A percentile compares a stretch with the other conserved stretches of the same genome.
Conservation (phyloP, 2,797 vertebrate species). For the Typhlichthys eigenmanni region DNA sequence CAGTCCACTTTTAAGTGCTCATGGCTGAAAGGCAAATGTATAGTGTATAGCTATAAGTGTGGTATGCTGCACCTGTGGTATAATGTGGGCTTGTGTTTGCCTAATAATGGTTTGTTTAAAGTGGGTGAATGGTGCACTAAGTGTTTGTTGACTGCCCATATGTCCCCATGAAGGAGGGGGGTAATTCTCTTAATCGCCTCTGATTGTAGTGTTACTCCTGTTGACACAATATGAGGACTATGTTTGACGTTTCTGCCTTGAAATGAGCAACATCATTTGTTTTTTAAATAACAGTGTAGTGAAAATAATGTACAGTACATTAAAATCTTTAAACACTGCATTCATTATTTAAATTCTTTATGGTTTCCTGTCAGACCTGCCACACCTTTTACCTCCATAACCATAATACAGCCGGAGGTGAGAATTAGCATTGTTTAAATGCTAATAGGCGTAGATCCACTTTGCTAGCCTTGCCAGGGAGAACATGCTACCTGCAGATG, state of each 20-base stretch:
- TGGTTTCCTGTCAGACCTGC: too few relatives aligned
- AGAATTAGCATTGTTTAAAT: neutral
- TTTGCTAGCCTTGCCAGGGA: neutral
- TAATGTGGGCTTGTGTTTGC: slow-evolving; percentile 30
- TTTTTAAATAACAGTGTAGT: too few relatives aligned
- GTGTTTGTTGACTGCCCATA: slow-evolving; percentile 27
- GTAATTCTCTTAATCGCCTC: neutral
- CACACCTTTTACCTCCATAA: neutral
- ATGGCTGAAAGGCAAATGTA: slow-evolving; percentile 28
- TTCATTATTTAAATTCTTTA: too few relatives aligned
- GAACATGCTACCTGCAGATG: neutral
- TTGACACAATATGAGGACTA: too few relatives aligned
- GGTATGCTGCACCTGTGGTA: neutral
- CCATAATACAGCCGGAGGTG: neutral
- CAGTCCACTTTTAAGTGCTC: slow-evolving; percentile 48
- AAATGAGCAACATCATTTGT: too few relatives aligned
- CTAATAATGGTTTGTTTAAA: slow-evolving; percentile 36
- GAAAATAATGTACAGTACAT: too few relatives aligned
- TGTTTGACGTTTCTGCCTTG: too few relatives aligned
- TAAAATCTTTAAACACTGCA: neutral
- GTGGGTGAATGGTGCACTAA: slow-evolving; percentile 36
- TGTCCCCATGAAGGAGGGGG: slow-evolving; percentile 12
- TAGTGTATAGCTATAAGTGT: slow-evolving; percentile 13
- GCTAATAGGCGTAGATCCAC: neutral
- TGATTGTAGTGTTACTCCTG: neutral